Percentiles rank a stretch among this genome's conserved stretches.
Evolutionary conservation across 1,140 invertebrate species (phyloP).

Genomic region (Hyles vespertilio): DNA sequence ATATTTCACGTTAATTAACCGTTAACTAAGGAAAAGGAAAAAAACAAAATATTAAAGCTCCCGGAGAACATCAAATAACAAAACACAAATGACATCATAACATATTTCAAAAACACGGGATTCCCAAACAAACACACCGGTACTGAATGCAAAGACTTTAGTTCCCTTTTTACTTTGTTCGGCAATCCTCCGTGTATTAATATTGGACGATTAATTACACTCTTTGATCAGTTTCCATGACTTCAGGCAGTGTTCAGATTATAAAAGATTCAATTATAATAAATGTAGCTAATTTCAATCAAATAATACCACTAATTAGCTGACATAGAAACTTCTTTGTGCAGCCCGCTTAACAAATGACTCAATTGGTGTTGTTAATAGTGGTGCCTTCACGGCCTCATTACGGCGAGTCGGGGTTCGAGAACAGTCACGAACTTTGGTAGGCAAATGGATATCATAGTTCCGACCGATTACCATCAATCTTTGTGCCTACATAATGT

Average conservation of each 20-base stretch:
- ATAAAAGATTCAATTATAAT: conserved; percentile 59
- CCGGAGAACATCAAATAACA: no score
- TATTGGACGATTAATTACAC: conserved; percentile 51
- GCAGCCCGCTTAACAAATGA: conserved; percentile 52
- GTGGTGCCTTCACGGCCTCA: conserved; percentile 37
- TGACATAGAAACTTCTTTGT: conserved; percentile 54
- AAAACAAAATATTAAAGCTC: no score
- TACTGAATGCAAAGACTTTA: no score
- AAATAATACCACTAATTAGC: conserved; percentile 67
- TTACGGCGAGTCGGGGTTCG: conserved; percentile 28
- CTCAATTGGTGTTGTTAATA: conserved; percentile 65
- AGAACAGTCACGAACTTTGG: conserved; percentile 35
- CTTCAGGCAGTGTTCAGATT: conserved; percentile 38
- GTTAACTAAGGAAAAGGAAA: no score
- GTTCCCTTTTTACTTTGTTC: conserved; percentile 12
- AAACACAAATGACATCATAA: no score
- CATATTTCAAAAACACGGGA: no score
- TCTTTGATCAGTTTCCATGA: conserved; percentile 43
- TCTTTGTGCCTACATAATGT: no score
- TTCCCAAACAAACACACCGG: no score
- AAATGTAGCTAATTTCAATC: conserved; percentile 65
- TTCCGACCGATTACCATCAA: conserved; percentile 1
- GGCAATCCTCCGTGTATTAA: conserved; percentile 33
- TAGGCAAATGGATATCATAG: conserved; percentile 20
- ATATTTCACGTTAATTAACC: no score